Evolutionary conservation across 2,797 vertebrate genomes (phyloP).

Genomic region (Xyrichtys novacula): DNA sequence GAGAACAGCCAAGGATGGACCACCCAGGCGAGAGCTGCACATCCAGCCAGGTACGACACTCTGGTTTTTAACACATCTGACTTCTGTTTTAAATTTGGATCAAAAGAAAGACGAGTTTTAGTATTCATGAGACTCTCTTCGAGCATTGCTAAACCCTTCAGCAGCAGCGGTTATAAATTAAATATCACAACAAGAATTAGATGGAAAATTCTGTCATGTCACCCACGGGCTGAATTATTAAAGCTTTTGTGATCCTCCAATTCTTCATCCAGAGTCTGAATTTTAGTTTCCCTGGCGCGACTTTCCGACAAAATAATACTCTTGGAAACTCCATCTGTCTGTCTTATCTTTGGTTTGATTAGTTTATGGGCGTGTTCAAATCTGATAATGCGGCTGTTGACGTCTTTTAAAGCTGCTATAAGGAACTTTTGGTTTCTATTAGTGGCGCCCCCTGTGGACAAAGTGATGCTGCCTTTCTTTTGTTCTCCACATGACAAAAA

Average conservation of each 20-base stretch:
- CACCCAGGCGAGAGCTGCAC: slow-evolving; percentile 83
- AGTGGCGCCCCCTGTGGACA: no score
- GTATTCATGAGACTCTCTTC: background rate
- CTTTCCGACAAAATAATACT: background rate
- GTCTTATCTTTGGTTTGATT: background rate
- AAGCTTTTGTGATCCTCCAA: background rate
- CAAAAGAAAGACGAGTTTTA: background rate
- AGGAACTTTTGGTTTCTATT: no score
- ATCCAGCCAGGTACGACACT: slow-evolving; percentile 80
- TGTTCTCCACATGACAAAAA: no score
- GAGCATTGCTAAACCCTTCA: background rate
- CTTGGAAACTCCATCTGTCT: background rate
- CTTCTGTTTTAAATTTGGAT: slow-evolving; percentile 8
- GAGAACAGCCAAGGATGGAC: slow-evolving; percentile 87
- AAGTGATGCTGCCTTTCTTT: no score
- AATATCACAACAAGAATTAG: background rate
- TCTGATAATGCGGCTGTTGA: no score
- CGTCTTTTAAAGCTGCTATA: no score
- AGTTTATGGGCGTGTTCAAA: no score
- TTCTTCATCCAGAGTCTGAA: background rate
- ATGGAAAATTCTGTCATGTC: background rate
- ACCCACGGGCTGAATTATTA: background rate
- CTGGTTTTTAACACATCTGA: background rate
- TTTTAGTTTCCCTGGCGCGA: background rate
- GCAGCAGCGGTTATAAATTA: background rate